Percentiles rank a stretch among this genome's conserved stretches.
Conservation (phyloP, 2,888 invertebrate species). For the Apotomis turbidana region DNA sequence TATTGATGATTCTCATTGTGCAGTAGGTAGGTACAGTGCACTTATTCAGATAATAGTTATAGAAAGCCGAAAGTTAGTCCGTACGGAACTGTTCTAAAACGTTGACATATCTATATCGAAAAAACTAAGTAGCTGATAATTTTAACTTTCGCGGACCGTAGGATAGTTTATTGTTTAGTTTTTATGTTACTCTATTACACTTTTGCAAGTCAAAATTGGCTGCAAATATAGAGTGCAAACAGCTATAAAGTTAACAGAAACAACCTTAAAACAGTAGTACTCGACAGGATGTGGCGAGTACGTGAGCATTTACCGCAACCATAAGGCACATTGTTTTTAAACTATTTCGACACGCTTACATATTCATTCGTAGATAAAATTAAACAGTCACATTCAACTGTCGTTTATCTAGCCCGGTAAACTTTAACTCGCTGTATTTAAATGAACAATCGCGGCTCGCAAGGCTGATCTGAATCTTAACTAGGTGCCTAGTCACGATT, state of each 20-base stretch:
- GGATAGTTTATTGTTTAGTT: no score
- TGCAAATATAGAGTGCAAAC: neutral
- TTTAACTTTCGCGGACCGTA: no score
- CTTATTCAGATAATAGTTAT: no score
- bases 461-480: constrained; percentile 77
- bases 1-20: no score
- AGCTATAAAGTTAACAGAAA: neutral
- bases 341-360: constrained; percentile 36
- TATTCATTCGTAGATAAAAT: constrained; percentile 54
- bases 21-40: no score
- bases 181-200: no score
- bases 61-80: no score
- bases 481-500: constrained; percentile 76
- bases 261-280: constrained; percentile 14
- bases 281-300: constrained; percentile 29
- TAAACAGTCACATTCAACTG: constrained; percentile 54
- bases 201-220: no score
- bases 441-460: constrained; percentile 70
- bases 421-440: constrained; percentile 57
- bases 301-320: constrained; percentile 27
- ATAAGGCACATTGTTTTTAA: constrained; percentile 40
- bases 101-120: neutral
- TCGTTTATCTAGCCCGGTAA: constrained; percentile 51
- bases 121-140: neutral
- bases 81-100: neutral